Base-by-base conservation (phyloP, 2,888 invertebrate genomes). In the Macaria notata region DNA sequence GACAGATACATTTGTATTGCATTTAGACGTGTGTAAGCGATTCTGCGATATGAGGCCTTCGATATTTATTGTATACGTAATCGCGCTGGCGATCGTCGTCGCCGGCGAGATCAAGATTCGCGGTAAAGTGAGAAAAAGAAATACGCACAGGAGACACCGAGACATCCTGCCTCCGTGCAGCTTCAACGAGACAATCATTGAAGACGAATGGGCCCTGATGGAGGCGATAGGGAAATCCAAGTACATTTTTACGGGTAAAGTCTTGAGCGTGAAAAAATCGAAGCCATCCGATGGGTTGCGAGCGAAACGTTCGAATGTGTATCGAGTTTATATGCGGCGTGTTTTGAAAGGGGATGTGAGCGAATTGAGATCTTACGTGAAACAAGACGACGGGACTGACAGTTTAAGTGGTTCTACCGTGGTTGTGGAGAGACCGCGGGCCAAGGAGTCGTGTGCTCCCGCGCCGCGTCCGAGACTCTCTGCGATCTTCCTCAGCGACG, bases 221-320 rank as follows among this genome's bases (percentile, higher is more conserved):
- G 87, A 86, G 60, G 89, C 90, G 76, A 92, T 92, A 82, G 82
- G 83, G 56, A 84, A 84, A 69, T 90, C 92, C 4, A 88, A 88
- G 75, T 92, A 83, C 71, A 92, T 92, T 75, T 92, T 92, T 79
- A 92, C 92, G 31, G 92, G 83, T 39, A 92, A 92, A 84, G 92
- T 92, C 71, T 71, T 92, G 69, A 88, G 78, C 66, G 84, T 90
- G 62, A 88, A 83, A 66, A 89, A 88, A 69, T 80, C 84, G 66
- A 83, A 81, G 64, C 76, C 84, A 33, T 73, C 76, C 6, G 80
- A 81, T 49, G 79, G 74, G 49, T 62, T 65, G 42, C 70, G 71
- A 39, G 76, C 73, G 44, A 86, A 81, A 66, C 81, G 84, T 64
- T 87, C 88, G 38, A 89, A 90, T 78, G 75, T 92, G 64, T 92